Evolutionary conservation across 2,113 vertebrate species (phyloP).

Genomic region (Natator depressus): DNA sequence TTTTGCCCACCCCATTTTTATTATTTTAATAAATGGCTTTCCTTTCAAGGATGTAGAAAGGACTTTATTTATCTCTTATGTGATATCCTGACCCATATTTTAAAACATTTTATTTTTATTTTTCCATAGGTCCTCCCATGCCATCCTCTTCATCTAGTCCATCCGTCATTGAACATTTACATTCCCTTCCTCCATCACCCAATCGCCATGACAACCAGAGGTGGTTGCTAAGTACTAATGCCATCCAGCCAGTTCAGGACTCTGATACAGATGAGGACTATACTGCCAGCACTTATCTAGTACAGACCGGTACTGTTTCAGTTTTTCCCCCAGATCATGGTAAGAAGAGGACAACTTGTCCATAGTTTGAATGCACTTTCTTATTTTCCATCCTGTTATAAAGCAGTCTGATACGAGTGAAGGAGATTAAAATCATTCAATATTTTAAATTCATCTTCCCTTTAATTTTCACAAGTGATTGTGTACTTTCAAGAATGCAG

Average conservation of each 20-base stretch:
- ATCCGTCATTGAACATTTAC: conserved; percentile 83
- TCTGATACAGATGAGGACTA: conserved; percentile 84
- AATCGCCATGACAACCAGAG: conserved; percentile 84
- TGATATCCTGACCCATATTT: conserved; percentile 43
- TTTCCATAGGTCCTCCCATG: conserved; percentile 81
- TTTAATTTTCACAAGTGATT: not conserved
- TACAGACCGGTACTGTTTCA: conserved; percentile 66
- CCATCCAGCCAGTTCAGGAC: conserved; percentile 81
- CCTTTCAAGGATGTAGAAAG: conserved; percentile 7
- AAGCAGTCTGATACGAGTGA: conserved; percentile 12
- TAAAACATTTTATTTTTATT: conserved; percentile 66
- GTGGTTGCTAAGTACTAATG: conserved; percentile 86
- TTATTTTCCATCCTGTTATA: conserved; percentile 45
- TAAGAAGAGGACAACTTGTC: conserved; percentile 74
- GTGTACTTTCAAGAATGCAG: not conserved
- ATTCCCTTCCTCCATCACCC: conserved; percentile 82
- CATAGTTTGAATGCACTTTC: conserved; percentile 57
- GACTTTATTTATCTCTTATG: not conserved
- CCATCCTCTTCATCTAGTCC: conserved; percentile 86
- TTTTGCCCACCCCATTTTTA: conserved; percentile 40
- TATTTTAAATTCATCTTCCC: conserved; percentile 21
- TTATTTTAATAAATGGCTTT: not conserved
- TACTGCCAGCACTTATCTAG: conserved; percentile 74
- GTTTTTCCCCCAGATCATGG: conserved; percentile 76
- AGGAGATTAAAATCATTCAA: not conserved